Conservation (phyloP, 2,888 invertebrate species). For the Neoaliturus tenellus region DNA sequence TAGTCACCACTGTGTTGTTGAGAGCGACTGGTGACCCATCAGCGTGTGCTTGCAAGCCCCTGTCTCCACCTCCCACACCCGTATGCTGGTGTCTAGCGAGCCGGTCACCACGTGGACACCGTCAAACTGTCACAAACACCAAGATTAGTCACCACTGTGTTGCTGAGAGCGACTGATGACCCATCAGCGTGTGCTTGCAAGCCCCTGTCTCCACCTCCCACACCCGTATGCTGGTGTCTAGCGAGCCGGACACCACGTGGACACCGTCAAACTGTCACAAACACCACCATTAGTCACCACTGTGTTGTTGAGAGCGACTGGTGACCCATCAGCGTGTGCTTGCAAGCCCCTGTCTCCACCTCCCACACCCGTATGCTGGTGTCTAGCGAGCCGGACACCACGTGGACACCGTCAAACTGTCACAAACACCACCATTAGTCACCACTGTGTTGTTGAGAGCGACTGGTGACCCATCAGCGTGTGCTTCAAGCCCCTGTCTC, state of each 20-base stretch:
- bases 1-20: slow-evolving; percentile 96
- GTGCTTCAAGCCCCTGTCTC: no score
- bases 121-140: slow-evolving; percentile 89
- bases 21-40: slow-evolving; percentile 98
- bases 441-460: no score
- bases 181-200: slow-evolving; percentile 96
- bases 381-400: slow-evolving; percentile 98
- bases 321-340: slow-evolving; percentile 98
- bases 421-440: slow-evolving; percentile 80
- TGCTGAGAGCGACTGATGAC: slow-evolving; percentile 98
- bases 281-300: slow-evolving; percentile 89
- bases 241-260: slow-evolving; percentile 97
- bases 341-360: slow-evolving; percentile 92
- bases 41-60: slow-evolving; percentile 94
- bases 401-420: slow-evolving; percentile 97
- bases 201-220: slow-evolving; percentile 97
- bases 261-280: slow-evolving; percentile 97
- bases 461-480: no score
- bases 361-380: slow-evolving; percentile 99
- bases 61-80: slow-evolving; percentile 97
- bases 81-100: slow-evolving; percentile 97
- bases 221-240: slow-evolving; percentile 98
- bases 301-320: slow-evolving; percentile 97
- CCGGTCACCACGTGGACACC: slow-evolving; percentile 98
- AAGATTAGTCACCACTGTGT: no score